Base-by-base conservation (phyloP, 2,888 invertebrate genomes). In the Belgica antarctica region DNA sequence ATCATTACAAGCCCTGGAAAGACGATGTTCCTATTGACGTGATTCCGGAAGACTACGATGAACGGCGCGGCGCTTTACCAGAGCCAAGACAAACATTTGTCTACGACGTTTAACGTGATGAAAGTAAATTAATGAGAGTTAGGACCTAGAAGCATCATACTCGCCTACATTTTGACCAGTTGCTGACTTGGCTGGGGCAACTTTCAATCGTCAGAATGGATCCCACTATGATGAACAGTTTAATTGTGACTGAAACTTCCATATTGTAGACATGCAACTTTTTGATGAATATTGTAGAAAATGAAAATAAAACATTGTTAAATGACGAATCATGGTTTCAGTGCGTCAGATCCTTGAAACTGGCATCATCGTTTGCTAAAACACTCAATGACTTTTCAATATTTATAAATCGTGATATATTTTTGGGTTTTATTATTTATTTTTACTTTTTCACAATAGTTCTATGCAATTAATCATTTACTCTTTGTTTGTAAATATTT, bases 1-100 rank as follows among this genome's bases (percentile, higher is more conserved):
- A 47, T 17, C 47, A 28, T 27, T 47, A 27, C 15, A 65, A 65
- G 27, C 46, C 36, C 2, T 62, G 62, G 62, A 62, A 62, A 12
- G 62, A 62, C 8, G 25, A 52, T 5, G 41, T 22, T 17, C 52
- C 2, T 17, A 8, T 22, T 3, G 52, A 17, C 19, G 22, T 52
- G 2, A 31, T 31, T 31, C 34, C 34, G 5, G 10, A 10, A 4
- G 41, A 41, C 41, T 41, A 41, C 10, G 41, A 41, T 2, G 41
- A 41, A 15, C 12, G 41, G 2, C n/a, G 41, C 15, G n/a, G 10
- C 12, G 41, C 41, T 5, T 52, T 31, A 31, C 12, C 52, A 52
- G 22, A 52, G 5, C 4, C 52, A 12, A n/a, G 7, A 12, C 52
- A 52, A 22, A 52, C 19, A 17, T 17, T 41, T 3, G 22, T 31